Evolutionary conservation across 2,113 vertebrate genomes (phyloP).

Genomic region (Sander lucioperca): DNA sequence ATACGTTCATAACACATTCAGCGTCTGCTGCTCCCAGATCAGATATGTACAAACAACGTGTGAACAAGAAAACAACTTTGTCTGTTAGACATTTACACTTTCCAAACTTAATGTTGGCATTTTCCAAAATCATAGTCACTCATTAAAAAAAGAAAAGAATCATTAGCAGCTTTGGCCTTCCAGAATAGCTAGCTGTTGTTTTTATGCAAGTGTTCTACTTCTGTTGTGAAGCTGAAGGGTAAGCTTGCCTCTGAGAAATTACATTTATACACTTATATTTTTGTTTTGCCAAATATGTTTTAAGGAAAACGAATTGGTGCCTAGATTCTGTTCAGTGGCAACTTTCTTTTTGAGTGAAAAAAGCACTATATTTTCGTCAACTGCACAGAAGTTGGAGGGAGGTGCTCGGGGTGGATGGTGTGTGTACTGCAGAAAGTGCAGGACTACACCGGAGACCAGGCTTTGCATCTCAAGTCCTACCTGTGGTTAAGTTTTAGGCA

Average conservation of each 20-base stretch:
- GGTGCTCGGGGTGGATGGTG: background rate
- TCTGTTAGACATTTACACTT: conserved; percentile 8
- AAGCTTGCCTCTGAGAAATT: background rate
- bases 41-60: conserved; percentile 22
- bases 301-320: background rate
- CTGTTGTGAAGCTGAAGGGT: conserved; percentile 6
- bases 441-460: background rate
- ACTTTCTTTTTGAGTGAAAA: background rate
- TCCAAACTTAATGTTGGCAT: background rate
- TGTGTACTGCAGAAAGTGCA: background rate
- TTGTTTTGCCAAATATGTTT: background rate
- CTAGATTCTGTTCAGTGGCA: background rate
- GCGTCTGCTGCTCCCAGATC: background rate
- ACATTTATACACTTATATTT: background rate
- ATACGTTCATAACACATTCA: background rate
- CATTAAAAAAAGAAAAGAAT: background rate
- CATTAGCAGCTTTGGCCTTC: background rate
- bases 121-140: conserved; percentile 15
- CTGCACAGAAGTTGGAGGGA: background rate
- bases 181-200: background rate
- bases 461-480: background rate
- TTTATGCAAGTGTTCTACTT: background rate
- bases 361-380: background rate
- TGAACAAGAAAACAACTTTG: conserved; percentile 13
- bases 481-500: background rate